phyloP scores from a whole-genome alignment of 2,888 invertebrate genomes.

The Clivina fossor region DNA sequence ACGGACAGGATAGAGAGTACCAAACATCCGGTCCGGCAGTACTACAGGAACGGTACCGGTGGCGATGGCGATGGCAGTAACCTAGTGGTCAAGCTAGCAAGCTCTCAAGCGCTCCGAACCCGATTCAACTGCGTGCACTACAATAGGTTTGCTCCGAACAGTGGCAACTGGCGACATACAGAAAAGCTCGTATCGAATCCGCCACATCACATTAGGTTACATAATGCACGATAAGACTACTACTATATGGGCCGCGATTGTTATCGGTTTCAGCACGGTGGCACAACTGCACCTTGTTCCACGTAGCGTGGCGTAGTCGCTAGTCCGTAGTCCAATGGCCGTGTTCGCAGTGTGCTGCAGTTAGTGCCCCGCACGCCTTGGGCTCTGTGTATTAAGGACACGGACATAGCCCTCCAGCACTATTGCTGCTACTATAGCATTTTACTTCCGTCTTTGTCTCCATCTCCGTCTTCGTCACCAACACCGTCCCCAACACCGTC shows the following conservation, averaged over 20 bases:
- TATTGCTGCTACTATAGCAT: too few relatives aligned
- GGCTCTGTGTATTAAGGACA: background rate
- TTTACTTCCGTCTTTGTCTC: too few relatives aligned
- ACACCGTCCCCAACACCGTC: too few relatives aligned
- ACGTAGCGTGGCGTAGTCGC: conserved; percentile 11
- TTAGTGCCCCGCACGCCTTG: background rate
- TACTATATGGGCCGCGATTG: conserved; percentile 48
- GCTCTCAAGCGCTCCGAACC: conserved; percentile 6
- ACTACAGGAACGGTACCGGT: too few relatives aligned
- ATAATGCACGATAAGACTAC: conserved; percentile 49
- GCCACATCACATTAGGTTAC: conserved; percentile 49
- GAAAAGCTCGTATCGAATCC: conserved; percentile 40
- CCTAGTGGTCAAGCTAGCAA: background rate
- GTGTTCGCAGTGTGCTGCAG: too few relatives aligned
- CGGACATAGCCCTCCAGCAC: too few relatives aligned
- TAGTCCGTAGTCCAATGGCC: too few relatives aligned
- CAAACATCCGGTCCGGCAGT: too few relatives aligned
- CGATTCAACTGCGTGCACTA: conserved; percentile 16
- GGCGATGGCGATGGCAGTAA: too few relatives aligned
- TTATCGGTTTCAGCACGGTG: conserved; percentile 47
- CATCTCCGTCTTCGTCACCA: too few relatives aligned
- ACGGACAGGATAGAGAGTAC: too few relatives aligned
- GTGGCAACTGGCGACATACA: conserved; percentile 12
- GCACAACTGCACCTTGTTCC: conserved; percentile 8
- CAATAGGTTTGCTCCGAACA: conserved; percentile 17